These are phyloP conservation scores for Ivindomyrus marchei DNA, from an alignment of 2,113 vertebrate genomes.

Conservation along the genomic window DNA sequence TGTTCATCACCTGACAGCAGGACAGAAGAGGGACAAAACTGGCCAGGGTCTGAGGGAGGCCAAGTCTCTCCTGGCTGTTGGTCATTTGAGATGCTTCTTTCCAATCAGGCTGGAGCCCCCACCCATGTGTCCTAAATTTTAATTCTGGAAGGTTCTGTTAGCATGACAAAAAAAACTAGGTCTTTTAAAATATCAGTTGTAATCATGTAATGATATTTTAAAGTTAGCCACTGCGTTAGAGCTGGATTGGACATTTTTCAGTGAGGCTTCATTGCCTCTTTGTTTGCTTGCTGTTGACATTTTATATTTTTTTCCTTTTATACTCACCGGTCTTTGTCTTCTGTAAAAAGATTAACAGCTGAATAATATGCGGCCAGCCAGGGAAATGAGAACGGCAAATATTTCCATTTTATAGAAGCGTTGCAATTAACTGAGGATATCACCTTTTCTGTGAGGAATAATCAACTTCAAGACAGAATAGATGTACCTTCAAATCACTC, in stretches of 20 bases:
- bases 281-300: conserved; percentile 1
- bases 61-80: neutral
- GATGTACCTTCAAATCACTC: neutral
- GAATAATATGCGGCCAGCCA: neutral
- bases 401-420: neutral
- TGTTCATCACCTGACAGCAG: neutral
- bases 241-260: neutral
- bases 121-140: neutral
- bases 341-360: neutral
- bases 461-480: neutral
- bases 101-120: neutral
- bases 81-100: neutral
- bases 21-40: neutral
- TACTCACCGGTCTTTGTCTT: neutral
- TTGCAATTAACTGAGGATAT: conserved; percentile 13
- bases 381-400: neutral
- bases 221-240: neutral
- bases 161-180: neutral
- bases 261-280: neutral
- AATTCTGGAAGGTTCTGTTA: neutral
- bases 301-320: neutral
- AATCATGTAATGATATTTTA: neutral
- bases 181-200: neutral
- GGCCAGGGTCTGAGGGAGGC: neutral
- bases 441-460: neutral